Percentiles rank a stretch among this genome's conserved stretches.
These are phyloP conservation scores for Drosophila athabasca DNA, from an alignment of 1,140 invertebrate genomes.

Conservation along the genomic window DNA sequence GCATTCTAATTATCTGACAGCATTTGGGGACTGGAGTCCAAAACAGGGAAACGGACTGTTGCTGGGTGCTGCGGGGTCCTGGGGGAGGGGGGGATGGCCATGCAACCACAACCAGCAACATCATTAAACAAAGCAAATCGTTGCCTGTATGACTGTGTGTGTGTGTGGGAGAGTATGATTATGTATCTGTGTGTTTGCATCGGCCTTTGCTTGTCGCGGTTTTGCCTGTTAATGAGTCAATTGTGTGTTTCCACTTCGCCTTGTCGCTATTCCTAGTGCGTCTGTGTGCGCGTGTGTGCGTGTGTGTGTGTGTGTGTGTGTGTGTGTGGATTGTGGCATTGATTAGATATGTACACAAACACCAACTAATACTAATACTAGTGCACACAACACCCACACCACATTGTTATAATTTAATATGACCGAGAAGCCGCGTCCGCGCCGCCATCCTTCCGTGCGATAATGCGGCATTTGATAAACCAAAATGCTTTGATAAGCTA, in stretches of 20 bases:
- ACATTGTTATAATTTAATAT: constrained; percentile 76
- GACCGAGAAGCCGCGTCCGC: constrained; percentile 22
- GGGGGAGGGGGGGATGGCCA: not conserved
- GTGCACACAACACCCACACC: constrained; percentile 17
- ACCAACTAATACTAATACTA: not conserved
- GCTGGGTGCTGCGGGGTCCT: not conserved
- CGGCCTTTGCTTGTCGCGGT: constrained; percentile 69
- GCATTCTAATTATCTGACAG: constrained; percentile 52
- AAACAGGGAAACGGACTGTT: constrained; percentile 1
- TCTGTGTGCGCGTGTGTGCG: constrained; percentile 47
- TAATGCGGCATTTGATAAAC: constrained; percentile 53
- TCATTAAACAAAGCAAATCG: constrained; percentile 67
- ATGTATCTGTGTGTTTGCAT: constrained; percentile 15
- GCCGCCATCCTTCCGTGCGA: not conserved
- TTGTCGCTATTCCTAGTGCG: constrained; percentile 30
- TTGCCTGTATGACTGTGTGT: constrained; percentile 14
- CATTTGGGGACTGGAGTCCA: not conserved
- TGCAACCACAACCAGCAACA: constrained; percentile 52
- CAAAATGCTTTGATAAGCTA: constrained; percentile 72
- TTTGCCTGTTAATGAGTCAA: constrained; percentile 79
- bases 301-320: constrained; percentile 20
- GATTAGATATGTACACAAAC: constrained; percentile 60
- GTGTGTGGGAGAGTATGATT: not conserved
- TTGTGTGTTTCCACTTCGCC: constrained; percentile 50
- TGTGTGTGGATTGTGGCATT: constrained; percentile 34